Conservation (phyloP, 2,888 invertebrate species). For the Melanargia galathea region DNA sequence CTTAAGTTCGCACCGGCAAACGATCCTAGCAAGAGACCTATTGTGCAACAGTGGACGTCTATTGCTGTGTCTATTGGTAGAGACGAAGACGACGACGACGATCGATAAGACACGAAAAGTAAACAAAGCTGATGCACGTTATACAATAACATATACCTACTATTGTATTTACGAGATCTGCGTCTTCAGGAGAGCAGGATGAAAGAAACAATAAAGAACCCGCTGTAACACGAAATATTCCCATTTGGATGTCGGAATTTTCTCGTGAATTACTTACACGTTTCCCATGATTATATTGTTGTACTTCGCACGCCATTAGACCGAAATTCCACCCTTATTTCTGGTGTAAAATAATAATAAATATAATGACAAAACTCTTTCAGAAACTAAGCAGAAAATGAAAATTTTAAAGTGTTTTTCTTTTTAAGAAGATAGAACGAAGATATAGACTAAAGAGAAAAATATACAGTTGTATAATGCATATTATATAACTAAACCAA, state of each 20-base stretch:
- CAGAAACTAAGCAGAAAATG: too few species aligned
- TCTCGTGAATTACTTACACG: background rate
- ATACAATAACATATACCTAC: conserved; percentile 19
- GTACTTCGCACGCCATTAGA: conserved; percentile 9
- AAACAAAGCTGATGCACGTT: background rate
- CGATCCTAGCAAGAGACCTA: too few species aligned
- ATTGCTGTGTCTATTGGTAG: too few species aligned
- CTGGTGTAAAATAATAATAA: background rate
- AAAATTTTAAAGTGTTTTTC: too few species aligned
- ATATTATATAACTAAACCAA: too few species aligned
- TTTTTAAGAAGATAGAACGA: too few species aligned
- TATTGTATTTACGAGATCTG: conserved; percentile 14
- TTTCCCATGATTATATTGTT: background rate
- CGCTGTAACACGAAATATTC: conserved; percentile 15
- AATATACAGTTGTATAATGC: too few species aligned
- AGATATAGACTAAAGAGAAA: too few species aligned
- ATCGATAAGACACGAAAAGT: too few species aligned
- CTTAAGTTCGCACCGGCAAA: too few species aligned
- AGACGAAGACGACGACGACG: too few species aligned
- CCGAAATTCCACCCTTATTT: background rate
- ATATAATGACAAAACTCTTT: background rate
- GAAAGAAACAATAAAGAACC: conserved; percentile 5
- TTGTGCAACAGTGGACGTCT: too few species aligned
- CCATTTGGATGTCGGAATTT: conserved; percentile 9
- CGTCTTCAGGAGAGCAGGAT: conserved; percentile 1